phyloP scores from a whole-genome alignment of 2,113 vertebrate species.

The Trichechus manatus region DNA sequence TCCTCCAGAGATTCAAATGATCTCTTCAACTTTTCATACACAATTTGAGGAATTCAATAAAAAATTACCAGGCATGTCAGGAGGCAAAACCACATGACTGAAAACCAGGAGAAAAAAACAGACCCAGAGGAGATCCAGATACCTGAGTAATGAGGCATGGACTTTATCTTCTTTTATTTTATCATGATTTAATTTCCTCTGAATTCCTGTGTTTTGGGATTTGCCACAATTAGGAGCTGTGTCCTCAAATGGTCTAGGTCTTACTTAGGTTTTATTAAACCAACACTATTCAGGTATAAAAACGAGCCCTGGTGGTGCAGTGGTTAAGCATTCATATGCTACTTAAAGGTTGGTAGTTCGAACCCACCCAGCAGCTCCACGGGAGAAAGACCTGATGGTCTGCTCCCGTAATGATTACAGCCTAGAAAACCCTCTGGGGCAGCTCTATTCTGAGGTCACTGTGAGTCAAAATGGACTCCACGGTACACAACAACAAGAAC shows the following conservation, averaged over 20 bases:
- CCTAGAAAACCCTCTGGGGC: neutral
- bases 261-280: neutral
- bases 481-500: neutral
- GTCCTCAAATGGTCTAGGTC: neutral
- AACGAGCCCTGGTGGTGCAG: neutral
- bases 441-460: neutral
- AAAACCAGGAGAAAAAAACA: constrained; percentile 61
- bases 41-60: constrained; percentile 74
- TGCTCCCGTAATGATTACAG: neutral
- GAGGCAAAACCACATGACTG: constrained; percentile 58
- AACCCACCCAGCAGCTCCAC: neutral
- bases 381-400: neutral
- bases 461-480: neutral
- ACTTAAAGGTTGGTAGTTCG: neutral
- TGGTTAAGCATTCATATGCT: neutral
- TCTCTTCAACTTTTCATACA: constrained; percentile 62
- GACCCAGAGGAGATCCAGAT: constrained; percentile 46
- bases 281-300: neutral
- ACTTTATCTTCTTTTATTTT: constrained; percentile 26
- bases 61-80: constrained; percentile 62
- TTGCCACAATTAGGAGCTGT: constrained; percentile 48
- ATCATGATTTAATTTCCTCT: constrained; percentile 39
- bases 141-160: constrained; percentile 1
- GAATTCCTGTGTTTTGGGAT: constrained; percentile 30
- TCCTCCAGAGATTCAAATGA: constrained; percentile 73